Evolutionary conservation across 2,113 vertebrate genomes (phyloP).

Genomic region (Cyprinodon tularosa): DNA sequence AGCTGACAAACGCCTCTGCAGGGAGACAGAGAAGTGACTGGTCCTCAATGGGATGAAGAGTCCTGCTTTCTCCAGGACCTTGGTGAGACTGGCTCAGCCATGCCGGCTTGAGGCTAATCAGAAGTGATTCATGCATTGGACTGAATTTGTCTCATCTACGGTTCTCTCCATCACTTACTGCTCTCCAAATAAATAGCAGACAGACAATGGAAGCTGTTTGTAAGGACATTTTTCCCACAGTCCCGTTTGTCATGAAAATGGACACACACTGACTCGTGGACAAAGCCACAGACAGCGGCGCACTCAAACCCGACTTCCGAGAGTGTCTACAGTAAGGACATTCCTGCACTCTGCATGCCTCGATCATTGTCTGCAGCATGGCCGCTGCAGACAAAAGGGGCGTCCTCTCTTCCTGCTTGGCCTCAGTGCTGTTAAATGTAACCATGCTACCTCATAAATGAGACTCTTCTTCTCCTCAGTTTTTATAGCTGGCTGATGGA

Average conservation of each 20-base stretch:
- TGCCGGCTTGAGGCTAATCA: conserved; percentile 75
- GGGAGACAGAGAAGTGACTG: conserved; percentile 52
- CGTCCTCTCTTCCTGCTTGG: conserved; percentile 57
- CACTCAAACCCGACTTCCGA: conserved; percentile 73
- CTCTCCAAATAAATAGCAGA: conserved; percentile 62
- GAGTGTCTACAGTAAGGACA: conserved; percentile 75
- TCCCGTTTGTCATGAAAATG: conserved; percentile 72
- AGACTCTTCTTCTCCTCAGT: conserved; percentile 42
- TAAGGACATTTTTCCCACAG: conserved; percentile 78
- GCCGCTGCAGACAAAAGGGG: conserved; percentile 65
- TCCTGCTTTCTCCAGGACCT: conserved; percentile 45
- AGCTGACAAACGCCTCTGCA: conserved; percentile 43
- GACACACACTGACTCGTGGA: conserved; percentile 74
- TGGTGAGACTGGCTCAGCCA: conserved; percentile 49
- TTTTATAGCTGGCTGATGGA: conserved; percentile 72
- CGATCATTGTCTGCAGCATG: conserved; percentile 64
- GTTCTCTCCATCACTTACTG: conserved; percentile 67
- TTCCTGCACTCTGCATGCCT: conserved; percentile 67
- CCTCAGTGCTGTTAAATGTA: conserved; percentile 73
- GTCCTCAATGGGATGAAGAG: conserved; percentile 53
- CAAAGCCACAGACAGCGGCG: conserved; percentile 73
- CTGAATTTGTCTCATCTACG: conserved; percentile 76
- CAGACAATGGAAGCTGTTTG: conserved; percentile 67
- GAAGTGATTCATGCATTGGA: conserved; percentile 74
- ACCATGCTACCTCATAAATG: conserved; percentile 66